Evolutionary conservation across 2,888 invertebrate species (phyloP), one percentile per base, ranked within the genome.

Genomic region (Apodemia hepburni): DNA sequence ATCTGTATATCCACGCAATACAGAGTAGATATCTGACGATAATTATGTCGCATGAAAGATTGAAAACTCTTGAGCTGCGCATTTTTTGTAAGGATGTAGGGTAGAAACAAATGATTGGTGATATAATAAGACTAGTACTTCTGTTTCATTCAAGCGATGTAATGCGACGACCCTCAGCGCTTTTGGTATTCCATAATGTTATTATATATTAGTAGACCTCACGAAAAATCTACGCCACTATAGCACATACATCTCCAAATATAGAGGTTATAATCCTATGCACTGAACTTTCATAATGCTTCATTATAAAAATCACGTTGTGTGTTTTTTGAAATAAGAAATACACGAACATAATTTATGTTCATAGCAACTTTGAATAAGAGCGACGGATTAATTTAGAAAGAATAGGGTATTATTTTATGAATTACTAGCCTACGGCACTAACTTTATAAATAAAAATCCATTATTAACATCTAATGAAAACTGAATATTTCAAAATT

Each of bases 11-110:
- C 73, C 15, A 7, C 62, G 68, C 66, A 73, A 22, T 22, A 74
- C 77, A 72, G 73, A 74, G 75, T 75, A 74, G 79, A 77, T 83
- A 85, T 86, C 83, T 79, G 79, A 82, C 77, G 85, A 86, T 87
- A 87, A 87, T 87, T 86, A 86, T 85, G 80, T 76, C 80, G 81
- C 79, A 78, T 78, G 79, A 80, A 85, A 85, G 84, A 86, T 86
- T 86, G 85, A 84, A 85, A 81, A 77, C 81, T 77, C 82, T 80
- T 75, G 72, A 77, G 75, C 71, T 77, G 77, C 71, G 77, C 80
- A 74, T 81, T 79, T 79, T 71, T 70, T 69, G 71, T 69, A 71
- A 71, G 70, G 71, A 71, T 71, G 66, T 71, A 68, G 72, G 71
- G 72, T 70, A 71, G 69, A 70, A 69, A 64, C 68, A 67, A 67